Percentiles rank a stretch among this genome's conserved stretches.
phyloP scores from a whole-genome alignment of 2,113 vertebrate genomes.

The Tragelaphus strepsiceros region DNA sequence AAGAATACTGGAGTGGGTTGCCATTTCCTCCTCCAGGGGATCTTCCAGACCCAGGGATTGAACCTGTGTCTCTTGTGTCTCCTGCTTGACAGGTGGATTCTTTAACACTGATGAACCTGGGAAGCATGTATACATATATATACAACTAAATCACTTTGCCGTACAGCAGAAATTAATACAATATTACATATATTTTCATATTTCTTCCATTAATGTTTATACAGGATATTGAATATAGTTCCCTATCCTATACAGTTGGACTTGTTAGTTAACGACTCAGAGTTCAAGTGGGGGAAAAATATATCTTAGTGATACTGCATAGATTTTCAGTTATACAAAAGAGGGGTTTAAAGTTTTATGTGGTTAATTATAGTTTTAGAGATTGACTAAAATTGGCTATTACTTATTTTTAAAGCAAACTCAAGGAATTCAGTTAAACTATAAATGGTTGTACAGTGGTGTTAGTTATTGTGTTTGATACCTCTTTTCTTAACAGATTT shows the following conservation, averaged over 20 bases:
- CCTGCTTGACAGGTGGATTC: neutral
- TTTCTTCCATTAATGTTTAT: neutral
- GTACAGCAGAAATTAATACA: neutral
- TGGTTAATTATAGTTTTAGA: neutral
- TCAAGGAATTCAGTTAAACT: constrained; percentile 3
- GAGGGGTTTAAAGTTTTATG: neutral
- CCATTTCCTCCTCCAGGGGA: neutral
- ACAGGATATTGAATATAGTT: neutral
- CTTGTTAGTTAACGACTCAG: neutral
- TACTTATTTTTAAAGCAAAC: neutral
- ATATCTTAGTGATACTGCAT: neutral
- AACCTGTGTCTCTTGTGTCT: neutral
- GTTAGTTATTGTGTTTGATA: neutral
- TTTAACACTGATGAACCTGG: neutral
- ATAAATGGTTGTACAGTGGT: neutral
- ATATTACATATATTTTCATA: neutral
- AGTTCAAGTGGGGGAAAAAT: neutral
- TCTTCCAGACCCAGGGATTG: neutral
- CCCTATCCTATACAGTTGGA: neutral
- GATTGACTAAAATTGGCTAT: neutral
- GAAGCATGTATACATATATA: neutral
- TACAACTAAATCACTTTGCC: neutral
- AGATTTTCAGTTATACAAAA: neutral
- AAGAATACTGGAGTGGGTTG: neutral
- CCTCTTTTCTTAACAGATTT: neutral